These are phyloP conservation scores for Lindbergichthys nudifrons DNA, from an alignment of 2,797 vertebrate species.

Conservation along the genomic window DNA sequence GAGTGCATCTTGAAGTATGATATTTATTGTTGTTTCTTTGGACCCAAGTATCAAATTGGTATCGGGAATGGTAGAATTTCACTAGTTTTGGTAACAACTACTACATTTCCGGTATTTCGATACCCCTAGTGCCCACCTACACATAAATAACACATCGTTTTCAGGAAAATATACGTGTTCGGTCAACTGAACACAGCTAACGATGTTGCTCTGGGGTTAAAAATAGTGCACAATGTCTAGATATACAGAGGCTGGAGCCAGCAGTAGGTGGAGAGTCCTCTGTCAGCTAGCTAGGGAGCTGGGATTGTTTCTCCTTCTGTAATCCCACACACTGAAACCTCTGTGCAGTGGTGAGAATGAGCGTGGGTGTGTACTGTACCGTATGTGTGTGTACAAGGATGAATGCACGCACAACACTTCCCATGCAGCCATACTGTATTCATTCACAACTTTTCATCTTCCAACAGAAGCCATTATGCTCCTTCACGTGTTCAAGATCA, in stretches of 20 bases:
- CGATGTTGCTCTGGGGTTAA: constrained; percentile 24
- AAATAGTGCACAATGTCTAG: constrained; percentile 42
- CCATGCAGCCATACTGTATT: background rate
- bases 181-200: constrained; percentile 2
- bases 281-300: constrained; percentile 23
- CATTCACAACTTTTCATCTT: constrained; percentile 1
- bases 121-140: background rate
- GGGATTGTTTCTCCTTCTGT: constrained; percentile 50
- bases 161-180: background rate
- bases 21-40: too few species aligned
- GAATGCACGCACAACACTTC: background rate
- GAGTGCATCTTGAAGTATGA: too few species aligned
- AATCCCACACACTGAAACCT: constrained; percentile 33
- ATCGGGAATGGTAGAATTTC: too few species aligned
- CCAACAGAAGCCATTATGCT: background rate
- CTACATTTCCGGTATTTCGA: background rate
- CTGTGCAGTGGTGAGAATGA: constrained; percentile 14
- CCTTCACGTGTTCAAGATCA: background rate
- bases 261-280: constrained; percentile 42
- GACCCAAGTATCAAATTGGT: too few species aligned
- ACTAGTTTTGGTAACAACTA: too few species aligned
- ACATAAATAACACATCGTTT: constrained; percentile 1
- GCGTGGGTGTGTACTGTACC: background rate
- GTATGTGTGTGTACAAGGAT: background rate
- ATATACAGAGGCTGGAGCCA: constrained; percentile 55